These are phyloP conservation scores for Erinaceus europaeus DNA, from an alignment of 2,113 vertebrate genomes.

Conservation along the genomic window DNA sequence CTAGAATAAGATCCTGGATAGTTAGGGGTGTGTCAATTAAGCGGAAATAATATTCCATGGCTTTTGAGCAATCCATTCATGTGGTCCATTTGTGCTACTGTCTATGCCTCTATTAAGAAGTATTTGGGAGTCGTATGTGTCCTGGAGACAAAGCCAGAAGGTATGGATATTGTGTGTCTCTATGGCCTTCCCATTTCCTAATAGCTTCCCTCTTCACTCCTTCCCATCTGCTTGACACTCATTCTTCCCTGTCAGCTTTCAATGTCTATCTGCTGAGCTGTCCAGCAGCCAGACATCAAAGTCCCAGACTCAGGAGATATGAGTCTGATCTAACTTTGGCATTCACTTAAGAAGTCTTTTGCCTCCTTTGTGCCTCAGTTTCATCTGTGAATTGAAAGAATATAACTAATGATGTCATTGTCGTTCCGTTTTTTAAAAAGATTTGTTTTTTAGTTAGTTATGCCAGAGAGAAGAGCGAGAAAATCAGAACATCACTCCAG, in stretches of 20 bases:
- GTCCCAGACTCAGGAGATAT: not conserved
- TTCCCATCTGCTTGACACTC: not conserved
- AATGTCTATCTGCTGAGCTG: not conserved
- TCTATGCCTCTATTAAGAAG: not conserved
- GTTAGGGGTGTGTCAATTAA: not conserved
- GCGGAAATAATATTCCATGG: not conserved
- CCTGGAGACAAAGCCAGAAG: not conserved
- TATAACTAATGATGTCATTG: no score
- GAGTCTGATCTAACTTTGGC: not conserved
- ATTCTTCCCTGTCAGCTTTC: not conserved
- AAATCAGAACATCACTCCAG: no score
- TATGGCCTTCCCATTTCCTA: not conserved
- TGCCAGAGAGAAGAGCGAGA: no score
- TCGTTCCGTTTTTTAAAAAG: no score
- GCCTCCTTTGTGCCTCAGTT: not conserved
- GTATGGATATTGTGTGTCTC: conserved; percentile 13
- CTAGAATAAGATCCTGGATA: not conserved
- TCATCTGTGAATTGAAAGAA: conserved; percentile 5
- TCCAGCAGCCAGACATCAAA: not conserved
- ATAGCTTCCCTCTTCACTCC: not conserved
- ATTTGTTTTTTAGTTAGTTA: no score
- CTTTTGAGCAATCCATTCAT: not conserved
- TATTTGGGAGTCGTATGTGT: not conserved
- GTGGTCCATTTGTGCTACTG: not conserved
- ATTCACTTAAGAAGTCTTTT: not conserved